Base-by-base conservation (phyloP, 2,888 invertebrate genomes). In the Ochropleura leucogaster region DNA sequence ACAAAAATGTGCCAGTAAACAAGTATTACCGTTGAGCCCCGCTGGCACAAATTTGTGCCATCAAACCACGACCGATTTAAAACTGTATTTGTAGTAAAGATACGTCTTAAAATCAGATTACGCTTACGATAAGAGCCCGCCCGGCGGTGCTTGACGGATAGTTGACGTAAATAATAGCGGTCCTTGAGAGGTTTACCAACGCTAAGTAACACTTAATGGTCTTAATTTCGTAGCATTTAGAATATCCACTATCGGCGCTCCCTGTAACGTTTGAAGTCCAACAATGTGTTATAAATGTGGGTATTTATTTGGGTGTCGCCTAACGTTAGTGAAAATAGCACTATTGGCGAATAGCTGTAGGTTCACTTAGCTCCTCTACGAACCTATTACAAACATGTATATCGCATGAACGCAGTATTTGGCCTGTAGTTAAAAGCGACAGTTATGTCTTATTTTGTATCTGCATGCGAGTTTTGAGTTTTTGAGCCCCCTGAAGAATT, bases 391-490 rank as follows among this genome's bases (percentile, higher is more conserved):
- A 44, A 20, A 46, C 59, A 57, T 30, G 0, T 47, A 8, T 30
- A 44, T 47, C 8, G 79, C 69, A 59, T 78, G 57, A 40, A 51
- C 20, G 9, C 70, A 69, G 6, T 46, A 51, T 60, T 60, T 51
- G 40, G 20, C 20, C 44, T 47, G 40, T 20, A 40, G 40, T 53
- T 44, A 10, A 16, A 20, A 40, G 40, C 3, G n/a, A 14, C n/a
- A 30, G 47, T 16, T 40, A 55, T 40, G 3, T 9, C 14, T 46
- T 42, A 20, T 49, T 59, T 20, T 18, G 46, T 53, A 8, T 57
- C 20, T 49, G 77, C 77, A 80, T 80, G 77, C 40, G 18, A 64
- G 51, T 72, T 80, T 51, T 46, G 20, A 63, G 42, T 49, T 79
- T 46, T 3, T 14, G 20, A 55, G 0, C 20, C 47, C 77, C 40